phyloP scores from a whole-genome alignment of 2,888 invertebrate species.

The Agriopis aurantiaria region DNA sequence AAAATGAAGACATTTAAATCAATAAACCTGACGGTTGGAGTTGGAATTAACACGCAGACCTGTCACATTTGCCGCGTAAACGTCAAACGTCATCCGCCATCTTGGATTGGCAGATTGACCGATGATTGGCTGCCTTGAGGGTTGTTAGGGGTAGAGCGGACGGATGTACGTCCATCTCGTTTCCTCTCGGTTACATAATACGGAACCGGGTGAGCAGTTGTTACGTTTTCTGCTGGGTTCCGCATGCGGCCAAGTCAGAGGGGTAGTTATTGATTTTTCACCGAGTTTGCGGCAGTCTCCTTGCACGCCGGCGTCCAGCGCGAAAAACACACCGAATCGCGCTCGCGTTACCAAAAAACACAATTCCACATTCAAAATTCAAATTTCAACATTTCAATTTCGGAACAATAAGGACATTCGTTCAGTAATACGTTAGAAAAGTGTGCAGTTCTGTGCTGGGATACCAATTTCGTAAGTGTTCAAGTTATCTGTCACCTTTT shows the following conservation, averaged over 20 bases:
- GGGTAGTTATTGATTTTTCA: constrained; percentile 84
- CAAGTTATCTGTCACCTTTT: constrained; percentile 53
- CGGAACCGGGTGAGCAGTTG: constrained; percentile 82
- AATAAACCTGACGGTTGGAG: constrained; percentile 65
- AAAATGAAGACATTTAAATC: constrained; percentile 74
- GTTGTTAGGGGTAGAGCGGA: constrained; percentile 64
- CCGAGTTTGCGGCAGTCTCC: constrained; percentile 83
- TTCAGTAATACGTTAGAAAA: constrained; percentile 54
- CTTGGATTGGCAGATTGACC: constrained; percentile 71
- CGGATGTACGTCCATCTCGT: constrained; percentile 65
- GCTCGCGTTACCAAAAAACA: constrained; percentile 74
- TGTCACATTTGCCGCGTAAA: constrained; percentile 83
- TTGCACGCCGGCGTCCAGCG: constrained; percentile 80
- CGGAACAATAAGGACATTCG: constrained; percentile 47
- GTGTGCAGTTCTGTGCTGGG: constrained; percentile 75
- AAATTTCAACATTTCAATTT: constrained; percentile 48
- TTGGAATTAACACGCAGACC: constrained; percentile 68
- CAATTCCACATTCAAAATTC: constrained; percentile 63
- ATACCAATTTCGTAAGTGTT: constrained; percentile 76
- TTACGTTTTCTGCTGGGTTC: constrained; percentile 73
- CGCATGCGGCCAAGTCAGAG: constrained; percentile 78
- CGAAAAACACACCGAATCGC: constrained; percentile 79
- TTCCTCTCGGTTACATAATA: constrained; percentile 78
- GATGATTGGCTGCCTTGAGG: constrained; percentile 70
- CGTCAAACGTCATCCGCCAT: constrained; percentile 82